Evolutionary conservation across 2,888 invertebrate species (phyloP).

Genomic region (Axea sp.): DNA sequence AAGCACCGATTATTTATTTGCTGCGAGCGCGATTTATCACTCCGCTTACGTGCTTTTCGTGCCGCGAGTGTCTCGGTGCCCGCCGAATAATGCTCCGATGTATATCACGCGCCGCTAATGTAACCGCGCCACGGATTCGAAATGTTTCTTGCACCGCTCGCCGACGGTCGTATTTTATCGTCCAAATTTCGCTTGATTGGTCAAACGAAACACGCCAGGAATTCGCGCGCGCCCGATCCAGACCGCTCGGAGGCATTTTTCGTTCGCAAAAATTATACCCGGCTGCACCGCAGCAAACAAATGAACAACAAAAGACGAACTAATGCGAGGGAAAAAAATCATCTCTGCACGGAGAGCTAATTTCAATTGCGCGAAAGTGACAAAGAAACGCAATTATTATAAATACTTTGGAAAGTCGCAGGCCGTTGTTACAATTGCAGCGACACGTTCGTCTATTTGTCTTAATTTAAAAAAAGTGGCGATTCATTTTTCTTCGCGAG

Average conservation of each 20-base stretch:
- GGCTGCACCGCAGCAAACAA: neutral
- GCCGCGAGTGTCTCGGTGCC: conserved; percentile 37
- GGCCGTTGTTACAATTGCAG: conserved; percentile 28
- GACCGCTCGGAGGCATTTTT: too few relatives aligned
- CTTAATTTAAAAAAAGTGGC: conserved; percentile 46
- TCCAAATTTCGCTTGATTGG: conserved; percentile 45
- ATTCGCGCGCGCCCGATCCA: conserved; percentile 10
- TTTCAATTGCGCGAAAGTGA: conserved; percentile 14
- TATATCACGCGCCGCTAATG: conserved; percentile 42
- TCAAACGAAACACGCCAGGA: conserved; percentile 20
- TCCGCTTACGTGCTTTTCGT: conserved; percentile 57
- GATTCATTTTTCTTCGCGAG: conserved; percentile 38
- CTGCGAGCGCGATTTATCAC: conserved; percentile 60
- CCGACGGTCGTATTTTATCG: conserved; percentile 26
- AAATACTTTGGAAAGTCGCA: conserved; percentile 30
- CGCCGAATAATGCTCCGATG: conserved; percentile 47
- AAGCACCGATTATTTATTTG: conserved; percentile 58
- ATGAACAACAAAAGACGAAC: neutral
- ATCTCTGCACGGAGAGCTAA: too few relatives aligned
- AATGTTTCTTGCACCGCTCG: conserved; percentile 31
- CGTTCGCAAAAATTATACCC: too few relatives aligned
- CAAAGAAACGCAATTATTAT: conserved; percentile 17
- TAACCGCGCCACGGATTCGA: conserved; percentile 33
- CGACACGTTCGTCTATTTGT: conserved; percentile 40
- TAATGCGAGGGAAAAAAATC: too few relatives aligned